phyloP scores from a whole-genome alignment of 1,140 invertebrate genomes.

The Penaeus indicus region DNA sequence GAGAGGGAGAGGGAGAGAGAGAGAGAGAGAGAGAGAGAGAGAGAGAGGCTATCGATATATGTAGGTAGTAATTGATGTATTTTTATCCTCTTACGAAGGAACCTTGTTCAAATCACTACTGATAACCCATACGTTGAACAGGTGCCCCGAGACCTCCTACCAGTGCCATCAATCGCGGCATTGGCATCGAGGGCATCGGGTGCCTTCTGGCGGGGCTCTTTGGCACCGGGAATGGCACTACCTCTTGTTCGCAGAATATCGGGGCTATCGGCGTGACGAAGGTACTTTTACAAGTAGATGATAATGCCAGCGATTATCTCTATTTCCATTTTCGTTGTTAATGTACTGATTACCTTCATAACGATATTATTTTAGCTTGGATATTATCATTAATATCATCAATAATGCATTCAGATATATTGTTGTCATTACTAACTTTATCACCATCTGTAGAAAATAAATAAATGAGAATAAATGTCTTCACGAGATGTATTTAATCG shows the following conservation, averaged over 20 bases:
- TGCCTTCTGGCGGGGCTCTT: conserved; percentile 85
- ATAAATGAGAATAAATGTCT: too few relatives aligned
- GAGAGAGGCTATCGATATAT: too few relatives aligned
- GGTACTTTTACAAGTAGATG: conserved; percentile 67
- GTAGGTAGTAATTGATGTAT: too few relatives aligned
- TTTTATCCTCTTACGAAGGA: not conserved
- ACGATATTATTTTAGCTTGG: not conserved
- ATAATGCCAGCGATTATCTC: not conserved
- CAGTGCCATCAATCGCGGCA: conserved; percentile 89
- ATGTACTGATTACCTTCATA: not conserved
- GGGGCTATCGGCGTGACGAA: conserved; percentile 84
- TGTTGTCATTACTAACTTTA: too few relatives aligned
- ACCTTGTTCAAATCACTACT: not conserved
- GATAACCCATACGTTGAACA: conserved; percentile 66
- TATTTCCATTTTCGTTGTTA: not conserved
- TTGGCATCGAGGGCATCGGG: conserved; percentile 86
- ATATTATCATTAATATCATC: not conserved
- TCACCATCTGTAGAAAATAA: too few relatives aligned
- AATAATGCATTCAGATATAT: too few relatives aligned
- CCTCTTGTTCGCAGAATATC: conserved; percentile 91
- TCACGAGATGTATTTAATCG: too few relatives aligned
- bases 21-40: too few relatives aligned
- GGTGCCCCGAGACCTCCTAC: conserved; percentile 84
- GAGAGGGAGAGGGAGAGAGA: too few relatives aligned
- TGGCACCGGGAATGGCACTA: conserved; percentile 87